A percentile compares a stretch with the other conserved stretches of the same genome.
Evolutionary conservation across 2,797 vertebrate species (phyloP).

Genomic region (Uromys caudimaculatus): DNA sequence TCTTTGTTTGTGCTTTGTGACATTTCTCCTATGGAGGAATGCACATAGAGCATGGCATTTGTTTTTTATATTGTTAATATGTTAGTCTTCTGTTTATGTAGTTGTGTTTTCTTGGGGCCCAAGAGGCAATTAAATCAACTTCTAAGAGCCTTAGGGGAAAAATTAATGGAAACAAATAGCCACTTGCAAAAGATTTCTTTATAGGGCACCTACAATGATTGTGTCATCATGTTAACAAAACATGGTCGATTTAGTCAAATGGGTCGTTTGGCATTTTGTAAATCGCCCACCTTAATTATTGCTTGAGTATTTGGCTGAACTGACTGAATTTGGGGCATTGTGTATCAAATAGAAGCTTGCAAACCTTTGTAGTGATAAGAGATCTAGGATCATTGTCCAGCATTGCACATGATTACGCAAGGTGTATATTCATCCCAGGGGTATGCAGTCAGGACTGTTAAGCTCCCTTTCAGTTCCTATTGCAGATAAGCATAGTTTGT

Average conservation of each 20-base stretch:
- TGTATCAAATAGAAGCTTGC: conserved; percentile 85
- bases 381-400: conserved; percentile 83
- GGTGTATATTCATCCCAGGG: conserved; percentile 81
- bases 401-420: conserved; percentile 82
- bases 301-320: conserved; percentile 71
- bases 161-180: conserved; percentile 71
- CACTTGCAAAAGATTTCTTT: conserved; percentile 66
- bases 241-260: conserved; percentile 61
- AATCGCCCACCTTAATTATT: conserved; percentile 61
- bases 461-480: conserved; percentile 71
- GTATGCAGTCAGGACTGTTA: conserved; percentile 73
- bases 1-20: conserved; percentile 85
- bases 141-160: conserved; percentile 73
- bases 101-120: conserved; percentile 82
- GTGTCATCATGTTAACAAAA: conserved; percentile 53
- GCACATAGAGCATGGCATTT: conserved; percentile 84
- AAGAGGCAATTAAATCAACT: conserved; percentile 80
- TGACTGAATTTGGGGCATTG: conserved; percentile 62
- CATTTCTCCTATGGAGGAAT: conserved; percentile 85
- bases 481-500: conserved; percentile 77
- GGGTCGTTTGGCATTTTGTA: conserved; percentile 70
- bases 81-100: conserved; percentile 85
- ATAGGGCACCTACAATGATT: conserved; percentile 52
- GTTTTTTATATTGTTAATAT: conserved; percentile 84
- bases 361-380: conserved; percentile 85